Percentiles rank a stretch among this genome's conserved stretches.
phyloP scores from a whole-genome alignment of 2,113 vertebrate genomes.

The Malurus cyaneus region DNA sequence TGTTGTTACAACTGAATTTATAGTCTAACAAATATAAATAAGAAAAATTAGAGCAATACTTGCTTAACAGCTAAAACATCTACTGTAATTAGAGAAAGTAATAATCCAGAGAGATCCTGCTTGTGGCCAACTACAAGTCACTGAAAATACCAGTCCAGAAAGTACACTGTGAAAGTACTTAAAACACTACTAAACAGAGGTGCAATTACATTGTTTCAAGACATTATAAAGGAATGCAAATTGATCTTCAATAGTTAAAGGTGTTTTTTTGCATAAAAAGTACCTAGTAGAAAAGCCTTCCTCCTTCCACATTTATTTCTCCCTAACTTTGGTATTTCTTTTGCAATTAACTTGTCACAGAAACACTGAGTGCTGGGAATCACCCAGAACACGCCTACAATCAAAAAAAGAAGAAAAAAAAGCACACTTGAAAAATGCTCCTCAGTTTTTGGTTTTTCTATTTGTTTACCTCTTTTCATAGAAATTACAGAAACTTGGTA shows the following conservation, averaged over 20 bases:
- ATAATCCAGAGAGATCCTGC: background rate
- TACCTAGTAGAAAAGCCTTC: background rate
- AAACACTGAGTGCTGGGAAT: background rate
- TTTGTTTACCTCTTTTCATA: background rate
- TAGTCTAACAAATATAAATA: background rate
- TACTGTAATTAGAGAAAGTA: conserved; percentile 46
- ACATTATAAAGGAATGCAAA: background rate
- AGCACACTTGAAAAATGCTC: background rate
- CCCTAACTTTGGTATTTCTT: background rate
- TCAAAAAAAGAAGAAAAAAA: background rate
- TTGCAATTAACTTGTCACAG: background rate
- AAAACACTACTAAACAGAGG: conserved; percentile 4
- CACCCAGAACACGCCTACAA: background rate
- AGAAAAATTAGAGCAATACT: conserved; percentile 21
- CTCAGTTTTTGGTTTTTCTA: background rate
- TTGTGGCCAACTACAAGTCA: conserved; percentile 3
- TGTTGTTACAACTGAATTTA: background rate
- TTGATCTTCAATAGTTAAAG: background rate
- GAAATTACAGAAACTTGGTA: background rate
- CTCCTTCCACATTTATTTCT: background rate
- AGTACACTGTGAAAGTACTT: background rate
- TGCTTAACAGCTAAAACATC: conserved; percentile 9
- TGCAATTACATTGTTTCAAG: background rate
- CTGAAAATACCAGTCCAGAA: conserved; percentile 33
- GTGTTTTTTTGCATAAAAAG: background rate